These are phyloP conservation scores for Myotis daubentonii DNA, from an alignment of 2,797 vertebrate species.

Conservation along the genomic window DNA sequence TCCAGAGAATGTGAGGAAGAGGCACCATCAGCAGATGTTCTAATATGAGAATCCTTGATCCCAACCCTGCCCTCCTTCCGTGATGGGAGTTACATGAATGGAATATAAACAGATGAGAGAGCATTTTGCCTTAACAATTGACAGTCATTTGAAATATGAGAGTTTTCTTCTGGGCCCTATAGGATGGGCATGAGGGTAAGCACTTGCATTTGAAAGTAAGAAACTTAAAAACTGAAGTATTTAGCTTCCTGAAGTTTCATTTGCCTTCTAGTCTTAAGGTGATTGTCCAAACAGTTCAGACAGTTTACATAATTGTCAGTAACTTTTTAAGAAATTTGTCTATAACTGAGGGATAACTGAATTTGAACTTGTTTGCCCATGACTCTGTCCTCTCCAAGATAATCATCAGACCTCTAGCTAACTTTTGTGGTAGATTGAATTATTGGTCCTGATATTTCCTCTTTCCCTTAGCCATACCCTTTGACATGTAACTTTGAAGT, in stretches of 20 bases:
- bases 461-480: neutral
- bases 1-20: neutral
- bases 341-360: neutral
- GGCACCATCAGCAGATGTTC: neutral
- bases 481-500: neutral
- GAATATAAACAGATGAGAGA: neutral
- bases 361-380: neutral
- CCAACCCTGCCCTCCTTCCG: neutral
- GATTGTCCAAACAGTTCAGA: neutral
- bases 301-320: neutral
- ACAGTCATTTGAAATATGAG: neutral
- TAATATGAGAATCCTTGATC: neutral
- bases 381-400: neutral
- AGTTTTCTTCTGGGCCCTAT: neutral
- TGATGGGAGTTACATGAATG: neutral
- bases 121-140: neutral
- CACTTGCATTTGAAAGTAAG: neutral
- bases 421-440: neutral
- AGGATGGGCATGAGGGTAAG: neutral
- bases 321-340: neutral
- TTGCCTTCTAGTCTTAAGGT: neutral
- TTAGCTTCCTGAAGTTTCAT: neutral
- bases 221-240: neutral
- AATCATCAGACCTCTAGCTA: neutral
- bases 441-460: neutral